A percentile compares a stretch with the other conserved stretches of the same genome.
Evolutionary conservation across 2,113 vertebrate species (phyloP).

Genomic region (Carassius auratus): DNA sequence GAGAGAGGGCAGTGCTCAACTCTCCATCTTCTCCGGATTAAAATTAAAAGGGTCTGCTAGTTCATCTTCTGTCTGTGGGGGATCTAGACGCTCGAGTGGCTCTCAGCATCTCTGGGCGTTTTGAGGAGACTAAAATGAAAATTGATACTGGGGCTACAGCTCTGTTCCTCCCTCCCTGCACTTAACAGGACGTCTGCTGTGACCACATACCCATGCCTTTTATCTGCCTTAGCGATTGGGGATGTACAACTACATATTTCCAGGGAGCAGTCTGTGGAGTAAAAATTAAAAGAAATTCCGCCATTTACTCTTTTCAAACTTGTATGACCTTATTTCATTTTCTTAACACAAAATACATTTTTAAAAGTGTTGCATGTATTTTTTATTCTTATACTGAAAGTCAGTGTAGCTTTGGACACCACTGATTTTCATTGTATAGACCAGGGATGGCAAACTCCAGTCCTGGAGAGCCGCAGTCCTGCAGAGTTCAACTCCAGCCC

Average conservation of each 20-base stretch:
- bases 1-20: background rate
- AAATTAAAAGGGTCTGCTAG: conserved; percentile 28
- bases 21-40: conserved; percentile 24
- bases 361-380: background rate
- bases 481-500: too few relatives aligned
- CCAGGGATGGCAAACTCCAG: background rate
- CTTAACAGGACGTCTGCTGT: background rate
- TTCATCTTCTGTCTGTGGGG: conserved; percentile 36
- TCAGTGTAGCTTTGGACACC: background rate
- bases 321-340: background rate
- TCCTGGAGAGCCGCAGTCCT: too few relatives aligned
- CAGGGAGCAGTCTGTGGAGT: background rate
- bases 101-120: conserved; percentile 14
- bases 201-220: conserved; percentile 9
- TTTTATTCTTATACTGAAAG: background rate
- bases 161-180: background rate
- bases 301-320: background rate
- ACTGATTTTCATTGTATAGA: background rate
- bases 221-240: background rate
- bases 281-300: background rate
- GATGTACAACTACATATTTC: background rate
- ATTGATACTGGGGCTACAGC: conserved; percentile 1
- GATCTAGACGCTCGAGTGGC: conserved; percentile 16
- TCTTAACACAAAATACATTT: background rate
- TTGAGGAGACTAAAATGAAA: conserved; percentile 9